Percentiles rank a stretch among this genome's conserved stretches.
Conservation (phyloP, 2,113 vertebrate species). For the Cygnus atratus region DNA sequence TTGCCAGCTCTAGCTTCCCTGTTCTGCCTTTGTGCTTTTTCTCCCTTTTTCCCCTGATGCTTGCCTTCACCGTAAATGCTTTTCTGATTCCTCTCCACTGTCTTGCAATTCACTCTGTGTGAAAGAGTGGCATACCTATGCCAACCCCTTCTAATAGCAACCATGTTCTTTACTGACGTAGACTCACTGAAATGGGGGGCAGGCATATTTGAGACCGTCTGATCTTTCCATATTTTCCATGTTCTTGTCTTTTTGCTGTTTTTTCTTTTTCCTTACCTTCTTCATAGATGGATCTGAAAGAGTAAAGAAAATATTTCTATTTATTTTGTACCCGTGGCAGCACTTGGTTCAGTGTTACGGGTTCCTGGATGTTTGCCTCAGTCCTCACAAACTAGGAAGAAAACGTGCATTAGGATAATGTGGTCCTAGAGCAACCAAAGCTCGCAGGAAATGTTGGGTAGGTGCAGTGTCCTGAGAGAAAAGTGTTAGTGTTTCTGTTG, state of each 20-base stretch:
- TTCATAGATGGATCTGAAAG: not conserved
- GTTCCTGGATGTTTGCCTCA: not conserved
- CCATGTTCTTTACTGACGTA: not conserved
- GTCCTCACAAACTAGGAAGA: not conserved
- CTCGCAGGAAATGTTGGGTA: not conserved
- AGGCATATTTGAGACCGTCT: not conserved
- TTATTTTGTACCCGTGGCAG: not conserved
- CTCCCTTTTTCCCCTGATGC: not conserved
- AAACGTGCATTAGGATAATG: not conserved
- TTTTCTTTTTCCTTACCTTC: not conserved
- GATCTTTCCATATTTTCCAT: not conserved
- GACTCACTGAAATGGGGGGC: not conserved
- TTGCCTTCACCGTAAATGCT: not conserved
- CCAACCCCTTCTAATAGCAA: not conserved
- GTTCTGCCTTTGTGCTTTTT: not conserved
- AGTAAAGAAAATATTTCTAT: not conserved
- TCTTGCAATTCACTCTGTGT: not conserved
- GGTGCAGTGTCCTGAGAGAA: not conserved
- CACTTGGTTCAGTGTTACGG: not conserved
- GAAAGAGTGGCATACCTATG: not conserved
- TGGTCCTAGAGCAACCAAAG: not conserved
- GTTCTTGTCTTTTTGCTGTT: not conserved
- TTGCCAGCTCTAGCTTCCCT: not conserved
- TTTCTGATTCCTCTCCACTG: not conserved
- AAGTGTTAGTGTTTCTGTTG: not conserved